A percentile compares a stretch with the other conserved stretches of the same genome.
Conservation (phyloP, 37 sponge, comb jelly and placozoan genomes). For the Ianthella basta region DNA sequence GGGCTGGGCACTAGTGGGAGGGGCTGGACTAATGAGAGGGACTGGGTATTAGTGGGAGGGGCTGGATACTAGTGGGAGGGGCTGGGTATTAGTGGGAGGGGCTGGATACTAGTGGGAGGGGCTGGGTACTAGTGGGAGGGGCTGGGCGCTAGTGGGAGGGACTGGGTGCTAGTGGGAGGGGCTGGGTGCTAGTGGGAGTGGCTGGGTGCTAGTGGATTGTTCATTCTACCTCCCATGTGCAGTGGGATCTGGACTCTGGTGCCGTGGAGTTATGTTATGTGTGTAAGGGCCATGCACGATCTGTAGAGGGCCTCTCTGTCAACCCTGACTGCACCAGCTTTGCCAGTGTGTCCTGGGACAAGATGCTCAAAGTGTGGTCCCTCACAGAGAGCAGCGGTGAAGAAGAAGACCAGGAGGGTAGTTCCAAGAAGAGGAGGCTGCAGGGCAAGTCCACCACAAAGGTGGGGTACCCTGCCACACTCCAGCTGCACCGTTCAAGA, state of each 20-base stretch:
- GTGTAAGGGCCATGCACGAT: conserved; percentile 82
- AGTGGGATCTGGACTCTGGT: conserved; percentile 11
- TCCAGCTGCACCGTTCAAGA: neutral
- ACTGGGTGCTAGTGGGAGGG: too few species aligned
- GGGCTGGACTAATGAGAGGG: too few species aligned
- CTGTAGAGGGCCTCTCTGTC: conserved; percentile 73
- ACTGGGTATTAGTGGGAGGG: too few species aligned
- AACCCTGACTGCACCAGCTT: conserved; percentile 41
- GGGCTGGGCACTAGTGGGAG: too few species aligned
- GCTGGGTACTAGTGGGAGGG: too few species aligned
- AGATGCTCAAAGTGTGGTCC: conserved; percentile 75
- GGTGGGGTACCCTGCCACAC: neutral
- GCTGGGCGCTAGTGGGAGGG: too few species aligned
- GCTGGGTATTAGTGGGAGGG: too few species aligned
- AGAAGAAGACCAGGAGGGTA: neutral
- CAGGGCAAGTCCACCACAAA: conserved; percentile 2
- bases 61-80: too few species aligned
- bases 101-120: too few species aligned
- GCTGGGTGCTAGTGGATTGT: too few species aligned
- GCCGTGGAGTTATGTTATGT: neutral
- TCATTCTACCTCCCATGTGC: too few species aligned
- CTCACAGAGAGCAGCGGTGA: neutral
- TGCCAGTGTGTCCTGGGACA: conserved; percentile 59
- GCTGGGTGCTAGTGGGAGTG: too few species aligned
- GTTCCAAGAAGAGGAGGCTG: neutral